These are phyloP conservation scores for Plestiodon gilberti DNA, from an alignment of 2,113 vertebrate genomes.

Conservation along the genomic window DNA sequence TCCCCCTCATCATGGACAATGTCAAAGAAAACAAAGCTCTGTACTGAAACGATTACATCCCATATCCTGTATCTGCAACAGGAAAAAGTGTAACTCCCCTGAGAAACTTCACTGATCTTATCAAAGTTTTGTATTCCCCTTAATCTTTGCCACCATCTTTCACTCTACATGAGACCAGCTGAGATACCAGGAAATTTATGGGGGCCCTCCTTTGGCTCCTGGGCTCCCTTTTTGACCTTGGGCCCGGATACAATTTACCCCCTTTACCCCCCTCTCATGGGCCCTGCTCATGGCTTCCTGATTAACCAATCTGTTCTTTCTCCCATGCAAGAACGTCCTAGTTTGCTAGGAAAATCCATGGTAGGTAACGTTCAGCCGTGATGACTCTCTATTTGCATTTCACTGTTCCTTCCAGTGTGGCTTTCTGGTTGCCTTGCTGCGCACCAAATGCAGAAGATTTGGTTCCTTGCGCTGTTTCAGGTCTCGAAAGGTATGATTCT, in stretches of 20 bases:
- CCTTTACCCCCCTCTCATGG: too few species aligned
- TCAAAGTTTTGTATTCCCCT: not conserved
- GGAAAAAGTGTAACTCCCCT: too few species aligned
- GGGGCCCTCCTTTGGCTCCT: too few species aligned
- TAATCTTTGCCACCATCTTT: too few species aligned
- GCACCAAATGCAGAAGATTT: not conserved
- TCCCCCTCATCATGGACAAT: not conserved
- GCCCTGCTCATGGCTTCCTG: too few species aligned
- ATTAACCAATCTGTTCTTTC: not conserved
- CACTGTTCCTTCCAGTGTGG: not conserved
- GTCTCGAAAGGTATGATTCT: constrained; percentile 14
- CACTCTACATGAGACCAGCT: too few species aligned
- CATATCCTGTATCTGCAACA: not conserved
- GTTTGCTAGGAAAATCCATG: not conserved
- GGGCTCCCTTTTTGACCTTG: too few species aligned
- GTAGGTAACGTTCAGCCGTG: not conserved
- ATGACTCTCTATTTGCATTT: not conserved
- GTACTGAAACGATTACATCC: not conserved
- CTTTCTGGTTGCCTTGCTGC: constrained; percentile 7
- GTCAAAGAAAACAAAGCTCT: not conserved
- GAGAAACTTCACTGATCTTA: not conserved
- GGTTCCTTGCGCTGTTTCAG: not conserved
- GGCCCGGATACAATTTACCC: too few species aligned
- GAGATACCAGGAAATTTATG: too few species aligned
- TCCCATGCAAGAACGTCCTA: not conserved